Base-by-base conservation (phyloP, 2,113 vertebrate genomes). In the Hassar affinis region DNA sequence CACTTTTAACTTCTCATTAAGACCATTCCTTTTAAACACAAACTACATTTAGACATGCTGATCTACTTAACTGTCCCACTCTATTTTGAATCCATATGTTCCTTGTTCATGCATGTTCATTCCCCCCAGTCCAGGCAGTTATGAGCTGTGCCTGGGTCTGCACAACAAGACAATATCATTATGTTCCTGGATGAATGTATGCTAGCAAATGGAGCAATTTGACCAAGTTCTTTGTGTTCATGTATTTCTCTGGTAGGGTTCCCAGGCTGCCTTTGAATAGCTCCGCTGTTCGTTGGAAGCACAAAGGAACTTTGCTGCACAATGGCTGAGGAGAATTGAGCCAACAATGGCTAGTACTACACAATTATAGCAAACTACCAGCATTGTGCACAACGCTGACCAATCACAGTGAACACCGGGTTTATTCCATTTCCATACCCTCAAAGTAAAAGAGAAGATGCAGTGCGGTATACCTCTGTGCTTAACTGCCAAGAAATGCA, bases 121-220 rank as follows among this genome's bases (percentile, higher is more conserved):
- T 72, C 82, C 79, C 81, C 82, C 2, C 38, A 42, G 80, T 80
- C 61, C 86, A 86, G 75, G 87, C 85, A 84, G 59, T 81, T 79
- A 83, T 77, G 80, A 61, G 83, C 86, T 79, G 59, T 88, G 85
- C 84, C 81, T 84, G 85, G 68, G 52, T 84, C 83, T 59, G 86
- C 88, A 93, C 90, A 93, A 93, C 88, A 79, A 88, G 84, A 88
- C 85, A 72, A 87, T 87, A 90, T 93, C 89, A 92, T 93, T 91
- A 90, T 91, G 87, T 88, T 90, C 82, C 88, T 85, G 89, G 87
- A 91, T 90, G 88, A 88, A 84, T 87, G 86, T 88, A 79, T 82
- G 85, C 85, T 87, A 74, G 81, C 89, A 88, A 84, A 87, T 89
- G 88, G 86, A 84, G 90, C 90, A 75, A 90, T 91, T 86, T 87